phyloP scores from a whole-genome alignment of 2,113 vertebrate genomes.

The Semnopithecus entellus region DNA sequence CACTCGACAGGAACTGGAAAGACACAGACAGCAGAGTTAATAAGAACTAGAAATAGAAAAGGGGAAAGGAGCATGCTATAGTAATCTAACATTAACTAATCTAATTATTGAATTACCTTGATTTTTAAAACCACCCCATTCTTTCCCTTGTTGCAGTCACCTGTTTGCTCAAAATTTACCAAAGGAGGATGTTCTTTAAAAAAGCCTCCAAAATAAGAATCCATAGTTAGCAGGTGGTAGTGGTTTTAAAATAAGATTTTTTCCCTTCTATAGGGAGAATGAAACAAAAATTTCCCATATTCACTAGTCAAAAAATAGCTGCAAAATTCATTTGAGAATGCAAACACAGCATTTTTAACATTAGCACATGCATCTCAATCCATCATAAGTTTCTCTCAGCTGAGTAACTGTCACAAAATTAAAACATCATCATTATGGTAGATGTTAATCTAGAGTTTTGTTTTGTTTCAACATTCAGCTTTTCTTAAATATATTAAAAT shows the following conservation, averaged over 20 bases:
- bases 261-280: conserved; percentile 23
- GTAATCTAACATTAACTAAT: conserved; percentile 77
- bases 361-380: neutral
- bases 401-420: neutral
- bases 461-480: neutral
- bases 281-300: conserved; percentile 63
- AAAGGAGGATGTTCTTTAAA: conserved; percentile 1
- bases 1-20: conserved; percentile 94
- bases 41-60: conserved; percentile 84
- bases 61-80: conserved; percentile 84
- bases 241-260: conserved; percentile 47
- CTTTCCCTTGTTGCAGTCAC: conserved; percentile 26
- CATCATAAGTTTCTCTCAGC: neutral
- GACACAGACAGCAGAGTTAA: conserved; percentile 92
- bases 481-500: conserved; percentile 37
- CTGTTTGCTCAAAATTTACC: conserved; percentile 50
- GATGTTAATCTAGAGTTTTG: neutral
- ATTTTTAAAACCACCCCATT: conserved; percentile 60
- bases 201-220: conserved; percentile 29
- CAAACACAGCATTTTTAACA: conserved; percentile 55
- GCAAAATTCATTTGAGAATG: conserved; percentile 32
- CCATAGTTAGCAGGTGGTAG: neutral
- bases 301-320: conserved; percentile 77
- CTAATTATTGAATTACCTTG: conserved; percentile 56
- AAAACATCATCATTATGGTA: neutral